Base-by-base conservation (phyloP, 1,140 invertebrate genomes). In the Drosophila teissieri region DNA sequence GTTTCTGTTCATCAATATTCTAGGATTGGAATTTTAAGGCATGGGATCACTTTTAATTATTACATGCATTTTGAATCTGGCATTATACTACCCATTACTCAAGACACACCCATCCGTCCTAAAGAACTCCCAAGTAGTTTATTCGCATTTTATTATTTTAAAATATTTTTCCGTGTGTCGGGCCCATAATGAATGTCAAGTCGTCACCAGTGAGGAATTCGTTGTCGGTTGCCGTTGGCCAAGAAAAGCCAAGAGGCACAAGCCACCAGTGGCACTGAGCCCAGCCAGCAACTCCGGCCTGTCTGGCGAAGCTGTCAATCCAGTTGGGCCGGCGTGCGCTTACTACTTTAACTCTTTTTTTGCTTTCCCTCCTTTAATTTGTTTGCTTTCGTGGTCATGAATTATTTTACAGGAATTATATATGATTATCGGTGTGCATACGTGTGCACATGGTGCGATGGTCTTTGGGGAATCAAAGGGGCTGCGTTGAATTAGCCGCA, bases 231-330 rank as follows among this genome's bases (percentile, higher is more conserved):
- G 63, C 68, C 34, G 40, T 63, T 65, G 42, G 69, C 78, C 52
- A 52, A 61, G 55, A 45, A 22, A 37, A 61, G 63, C 68, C 63
- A 44, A 40, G 49, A 56, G 62, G 63, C 78, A 62, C 56, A 70
- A 52, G 65, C 69, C 75, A 76, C 53, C 55, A 45, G 34, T 61
- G 42, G 34, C 2, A 55, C 55, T 42, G 15, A 39, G 62, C 58
- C 51, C 44, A 67, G 48, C 42, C 61, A 55, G 48, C 61, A 68
- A 57, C 82, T 86, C 60, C 84, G 48, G 61, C 31, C 73, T 90
- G 84, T 89, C 84, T 89, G 85, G 73, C 65, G 67, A 89, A 90
- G 84, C 49, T 46, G 84, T 89, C 84, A 84, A 90, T 80, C 84
- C 55, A 70, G 81, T 86, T 85, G 63, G 63, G 73, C 73, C 73